These are phyloP conservation scores for Eilema depressum DNA, from an alignment of 2,888 invertebrate species.

Conservation along the genomic window DNA sequence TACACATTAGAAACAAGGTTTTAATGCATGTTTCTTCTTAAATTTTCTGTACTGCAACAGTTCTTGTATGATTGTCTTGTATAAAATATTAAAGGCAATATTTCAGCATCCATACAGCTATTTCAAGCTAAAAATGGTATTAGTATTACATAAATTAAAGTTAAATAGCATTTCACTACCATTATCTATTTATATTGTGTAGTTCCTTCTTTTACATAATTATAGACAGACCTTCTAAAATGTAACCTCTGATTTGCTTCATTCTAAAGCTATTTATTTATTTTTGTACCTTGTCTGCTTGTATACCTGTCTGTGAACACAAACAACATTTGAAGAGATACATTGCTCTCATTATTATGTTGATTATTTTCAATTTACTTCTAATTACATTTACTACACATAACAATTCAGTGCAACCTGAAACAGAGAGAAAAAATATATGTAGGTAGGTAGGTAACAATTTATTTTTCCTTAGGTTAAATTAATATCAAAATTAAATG, in stretches of 20 bases:
- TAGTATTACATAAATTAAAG: background rate
- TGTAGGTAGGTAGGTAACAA: no score
- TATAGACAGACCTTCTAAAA: background rate
- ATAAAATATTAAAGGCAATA: background rate
- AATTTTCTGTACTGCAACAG: slow-evolving; percentile 14
- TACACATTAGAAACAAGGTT: background rate
- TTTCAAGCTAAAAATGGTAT: background rate
- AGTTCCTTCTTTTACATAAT: background rate
- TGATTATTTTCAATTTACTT: background rate
- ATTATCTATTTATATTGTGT: background rate
- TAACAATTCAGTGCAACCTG: background rate
- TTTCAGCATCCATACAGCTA: background rate
- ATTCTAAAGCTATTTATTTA: background rate
- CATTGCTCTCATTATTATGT: background rate
- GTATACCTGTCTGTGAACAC: no score
- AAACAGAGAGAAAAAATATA: no score
- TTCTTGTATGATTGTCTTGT: background rate
- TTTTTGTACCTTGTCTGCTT: no score
- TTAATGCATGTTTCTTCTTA: slow-evolving; percentile 11
- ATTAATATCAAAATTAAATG: no score
- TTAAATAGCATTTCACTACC: background rate
- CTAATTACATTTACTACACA: background rate
- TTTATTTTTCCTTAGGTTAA: no score
- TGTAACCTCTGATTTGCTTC: background rate
- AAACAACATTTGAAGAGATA: background rate